Conservation (phyloP, 1,140 invertebrate genomes). For the Drosophila subobscura region DNA sequence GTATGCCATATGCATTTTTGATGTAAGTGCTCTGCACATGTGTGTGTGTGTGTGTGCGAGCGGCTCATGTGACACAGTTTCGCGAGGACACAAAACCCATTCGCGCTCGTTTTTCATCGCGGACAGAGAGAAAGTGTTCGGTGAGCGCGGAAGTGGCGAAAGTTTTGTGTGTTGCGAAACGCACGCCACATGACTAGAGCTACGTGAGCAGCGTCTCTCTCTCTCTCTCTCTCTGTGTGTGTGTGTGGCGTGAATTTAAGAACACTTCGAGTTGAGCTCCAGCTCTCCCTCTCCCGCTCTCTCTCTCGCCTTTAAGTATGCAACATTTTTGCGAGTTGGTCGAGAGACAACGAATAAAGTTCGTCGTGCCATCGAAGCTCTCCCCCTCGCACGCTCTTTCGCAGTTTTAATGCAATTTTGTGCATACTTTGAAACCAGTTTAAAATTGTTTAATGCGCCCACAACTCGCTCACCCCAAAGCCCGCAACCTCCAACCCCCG, state of each 20-base stretch:
- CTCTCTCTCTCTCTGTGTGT: background rate
- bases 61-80: slow-evolving; percentile 67
- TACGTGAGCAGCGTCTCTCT: background rate
- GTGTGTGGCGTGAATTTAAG: slow-evolving; percentile 39
- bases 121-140: slow-evolving; percentile 39
- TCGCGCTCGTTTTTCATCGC: slow-evolving; percentile 68
- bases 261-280: slow-evolving; percentile 29
- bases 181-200: slow-evolving; percentile 25
- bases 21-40: slow-evolving; percentile 28
- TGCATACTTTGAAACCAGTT: slow-evolving; percentile 55
- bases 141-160: slow-evolving; percentile 48
- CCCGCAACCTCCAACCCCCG: background rate
- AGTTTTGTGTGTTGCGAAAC: slow-evolving; percentile 43
- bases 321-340: slow-evolving; percentile 9
- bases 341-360: slow-evolving; percentile 19
- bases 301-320: slow-evolving; percentile 23
- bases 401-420: slow-evolving; percentile 57
- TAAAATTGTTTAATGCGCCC: slow-evolving; percentile 55
- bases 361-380: slow-evolving; percentile 11
- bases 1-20: slow-evolving; percentile 30
- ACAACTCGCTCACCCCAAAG: slow-evolving; percentile 10
- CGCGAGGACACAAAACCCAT: slow-evolving; percentile 46
- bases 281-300: too few relatives aligned
- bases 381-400: slow-evolving; percentile 3
- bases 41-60: slow-evolving; percentile 19